phyloP scores from a whole-genome alignment of 1,140 invertebrate species.

The Steinernema feltiae region DNA sequence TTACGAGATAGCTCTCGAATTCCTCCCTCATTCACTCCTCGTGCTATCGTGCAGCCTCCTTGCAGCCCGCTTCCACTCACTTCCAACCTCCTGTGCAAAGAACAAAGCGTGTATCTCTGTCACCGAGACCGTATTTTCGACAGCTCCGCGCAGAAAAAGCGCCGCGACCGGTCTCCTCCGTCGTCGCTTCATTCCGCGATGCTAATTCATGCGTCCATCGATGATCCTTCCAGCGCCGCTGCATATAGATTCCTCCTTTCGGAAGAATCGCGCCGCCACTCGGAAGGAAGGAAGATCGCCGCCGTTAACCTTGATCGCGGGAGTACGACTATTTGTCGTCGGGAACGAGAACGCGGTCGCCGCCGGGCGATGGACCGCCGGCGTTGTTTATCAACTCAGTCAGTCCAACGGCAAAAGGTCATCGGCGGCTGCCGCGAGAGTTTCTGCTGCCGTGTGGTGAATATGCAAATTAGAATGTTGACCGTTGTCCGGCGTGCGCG shows the following conservation, averaged over 20 bases:
- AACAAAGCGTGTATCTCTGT: neutral
- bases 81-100: too few relatives aligned
- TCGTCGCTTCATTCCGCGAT: neutral
- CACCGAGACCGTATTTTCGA: neutral
- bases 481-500: too few relatives aligned
- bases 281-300: neutral
- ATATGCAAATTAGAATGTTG: neutral
- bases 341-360: neutral
- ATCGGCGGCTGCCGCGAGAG: neutral
- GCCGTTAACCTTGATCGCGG: neutral
- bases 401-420: neutral
- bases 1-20: too few relatives aligned
- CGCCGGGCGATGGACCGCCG: neutral
- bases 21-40: too few relatives aligned
- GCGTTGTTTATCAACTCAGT: slow-evolving; percentile 4
- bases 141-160: neutral
- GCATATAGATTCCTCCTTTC: neutral
- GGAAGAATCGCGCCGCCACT: neutral
- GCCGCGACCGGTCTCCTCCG: neutral
- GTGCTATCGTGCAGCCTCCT: too few relatives aligned
- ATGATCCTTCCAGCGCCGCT: neutral
- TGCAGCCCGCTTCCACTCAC: too few relatives aligned
- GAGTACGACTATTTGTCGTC: slow-evolving; percentile 6
- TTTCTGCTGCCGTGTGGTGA: too few relatives aligned
- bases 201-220: too few relatives aligned